These are phyloP conservation scores for Rutilus rutilus DNA, from an alignment of 2,113 vertebrate genomes.

Conservation along the genomic window DNA sequence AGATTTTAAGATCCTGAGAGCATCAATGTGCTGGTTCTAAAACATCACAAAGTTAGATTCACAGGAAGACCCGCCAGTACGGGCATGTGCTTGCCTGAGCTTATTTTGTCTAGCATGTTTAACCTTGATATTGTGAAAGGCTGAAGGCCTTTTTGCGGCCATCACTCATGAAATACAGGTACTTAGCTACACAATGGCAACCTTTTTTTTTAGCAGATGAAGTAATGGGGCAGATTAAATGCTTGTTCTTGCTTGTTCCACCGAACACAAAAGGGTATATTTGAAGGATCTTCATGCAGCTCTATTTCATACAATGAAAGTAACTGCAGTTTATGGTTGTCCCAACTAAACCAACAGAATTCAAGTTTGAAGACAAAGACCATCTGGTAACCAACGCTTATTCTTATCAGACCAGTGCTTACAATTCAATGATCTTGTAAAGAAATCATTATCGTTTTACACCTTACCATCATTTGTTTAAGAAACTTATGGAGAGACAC, in stretches of 20 bases:
- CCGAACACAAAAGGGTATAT: not conserved
- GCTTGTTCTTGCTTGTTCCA: not conserved
- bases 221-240: not conserved
- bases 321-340: not conserved
- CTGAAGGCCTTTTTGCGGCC: not conserved
- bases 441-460: too few relatives aligned
- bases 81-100: not conserved
- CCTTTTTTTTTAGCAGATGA: not conserved
- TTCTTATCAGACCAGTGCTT: too few relatives aligned
- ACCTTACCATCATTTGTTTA: too few relatives aligned
- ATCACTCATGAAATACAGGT: not conserved
- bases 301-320: too few relatives aligned
- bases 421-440: too few relatives aligned
- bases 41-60: not conserved
- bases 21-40: not conserved
- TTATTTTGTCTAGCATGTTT: not conserved
- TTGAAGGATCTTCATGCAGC: not conserved
- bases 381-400: too few relatives aligned
- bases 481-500: too few relatives aligned
- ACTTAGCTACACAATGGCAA: not conserved
- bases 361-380: not conserved
- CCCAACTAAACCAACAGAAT: not conserved
- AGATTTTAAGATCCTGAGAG: not conserved
- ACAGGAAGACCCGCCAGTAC: not conserved
- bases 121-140: not conserved